Percentiles rank a stretch among this genome's conserved stretches.
Conservation (phyloP, 2,113 vertebrate genomes). For the Stomatorhinus ivindoensis region DNA sequence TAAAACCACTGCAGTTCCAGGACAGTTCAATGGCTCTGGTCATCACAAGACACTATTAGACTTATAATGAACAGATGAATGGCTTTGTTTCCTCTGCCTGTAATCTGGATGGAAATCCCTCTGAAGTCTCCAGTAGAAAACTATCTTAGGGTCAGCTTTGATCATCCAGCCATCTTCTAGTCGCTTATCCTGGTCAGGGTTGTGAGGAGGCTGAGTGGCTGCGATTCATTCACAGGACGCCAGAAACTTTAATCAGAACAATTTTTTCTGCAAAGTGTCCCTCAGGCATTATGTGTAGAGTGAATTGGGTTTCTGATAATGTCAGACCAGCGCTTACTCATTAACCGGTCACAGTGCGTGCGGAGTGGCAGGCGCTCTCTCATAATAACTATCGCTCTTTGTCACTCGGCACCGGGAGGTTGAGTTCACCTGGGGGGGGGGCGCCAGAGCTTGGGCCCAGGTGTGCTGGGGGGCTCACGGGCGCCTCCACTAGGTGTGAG, state of each 20-base stretch:
- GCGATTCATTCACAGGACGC: background rate
- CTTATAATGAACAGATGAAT: background rate
- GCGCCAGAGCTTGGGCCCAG: background rate
- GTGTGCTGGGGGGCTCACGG: background rate
- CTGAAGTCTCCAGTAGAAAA: background rate
- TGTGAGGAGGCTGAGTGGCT: background rate
- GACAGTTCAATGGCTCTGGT: background rate
- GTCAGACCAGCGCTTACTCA: background rate
- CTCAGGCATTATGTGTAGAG: background rate
- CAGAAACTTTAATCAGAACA: background rate
- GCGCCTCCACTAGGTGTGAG: background rate
- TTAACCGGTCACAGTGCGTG: background rate
- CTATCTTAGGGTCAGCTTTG: background rate
- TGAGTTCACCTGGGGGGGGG: background rate
- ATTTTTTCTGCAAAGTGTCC: background rate
- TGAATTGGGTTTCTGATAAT: background rate
- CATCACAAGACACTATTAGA: background rate
- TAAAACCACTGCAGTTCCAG: background rate
- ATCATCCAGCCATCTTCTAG: background rate
- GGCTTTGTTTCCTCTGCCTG: background rate
- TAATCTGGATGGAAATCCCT: background rate
- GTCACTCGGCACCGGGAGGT: background rate
- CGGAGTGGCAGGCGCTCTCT: background rate
- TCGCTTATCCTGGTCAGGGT: background rate
- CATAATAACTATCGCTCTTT: background rate